A percentile compares a stretch with the other conserved stretches of the same genome.
Evolutionary conservation across 92 coral and sea anemone species (phyloP).

Genomic region (Zoanthus sociatus): DNA sequence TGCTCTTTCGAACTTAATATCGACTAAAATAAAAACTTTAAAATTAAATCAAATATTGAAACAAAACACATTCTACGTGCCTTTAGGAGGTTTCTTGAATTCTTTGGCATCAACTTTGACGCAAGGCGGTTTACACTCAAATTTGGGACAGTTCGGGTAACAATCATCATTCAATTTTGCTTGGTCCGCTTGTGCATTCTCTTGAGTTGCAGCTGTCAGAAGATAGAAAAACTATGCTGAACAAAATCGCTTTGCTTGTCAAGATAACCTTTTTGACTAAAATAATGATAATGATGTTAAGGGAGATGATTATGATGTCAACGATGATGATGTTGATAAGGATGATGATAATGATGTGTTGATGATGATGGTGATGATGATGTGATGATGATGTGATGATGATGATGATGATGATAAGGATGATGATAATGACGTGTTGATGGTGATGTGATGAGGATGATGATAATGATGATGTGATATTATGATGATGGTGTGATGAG

Average conservation of each 20-base stretch:
- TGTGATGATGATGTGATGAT: too few species aligned
- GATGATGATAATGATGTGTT: neutral
- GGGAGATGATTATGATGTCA: too few species aligned
- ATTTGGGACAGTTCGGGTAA: slow-evolving; percentile 31
- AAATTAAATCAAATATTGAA: too few species aligned
- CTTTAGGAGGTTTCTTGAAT: slow-evolving; percentile 11
- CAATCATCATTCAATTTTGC: slow-evolving; percentile 36
- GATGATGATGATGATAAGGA: too few species aligned
- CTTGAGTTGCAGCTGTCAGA: slow-evolving; percentile 17
- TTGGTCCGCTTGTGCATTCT: slow-evolving; percentile 45
- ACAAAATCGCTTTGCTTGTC: too few species aligned
- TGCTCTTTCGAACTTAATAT: neutral
- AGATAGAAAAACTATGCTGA: too few species aligned
- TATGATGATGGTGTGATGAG: neutral
- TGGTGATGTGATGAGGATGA: too few species aligned
- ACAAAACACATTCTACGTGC: neutral
- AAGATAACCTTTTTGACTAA: too few species aligned
- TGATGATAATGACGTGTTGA: too few species aligned
- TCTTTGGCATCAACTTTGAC: slow-evolving; percentile 29
- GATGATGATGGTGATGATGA: too few species aligned
- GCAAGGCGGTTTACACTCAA: slow-evolving; percentile 46
- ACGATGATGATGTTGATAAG: too few species aligned
- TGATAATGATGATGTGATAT: too few species aligned
- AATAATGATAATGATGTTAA: neutral
- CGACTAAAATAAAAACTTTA: neutral